Evolutionary conservation across 2,113 vertebrate genomes (phyloP).

Genomic region (Uria aalge): DNA sequence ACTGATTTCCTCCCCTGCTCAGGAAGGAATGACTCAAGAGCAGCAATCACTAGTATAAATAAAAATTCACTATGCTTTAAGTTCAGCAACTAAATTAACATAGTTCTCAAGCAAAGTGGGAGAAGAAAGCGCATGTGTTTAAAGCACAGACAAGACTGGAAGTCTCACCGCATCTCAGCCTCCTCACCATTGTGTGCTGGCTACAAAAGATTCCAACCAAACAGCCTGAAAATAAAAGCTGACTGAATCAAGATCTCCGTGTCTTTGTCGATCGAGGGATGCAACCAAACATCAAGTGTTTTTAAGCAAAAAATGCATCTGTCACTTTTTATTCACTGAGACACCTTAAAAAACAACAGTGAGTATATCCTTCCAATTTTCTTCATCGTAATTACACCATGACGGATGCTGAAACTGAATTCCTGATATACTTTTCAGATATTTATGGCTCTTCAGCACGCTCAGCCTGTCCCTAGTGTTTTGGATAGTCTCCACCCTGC

Average conservation of each 20-base stretch:
- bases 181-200: background rate
- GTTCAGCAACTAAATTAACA: background rate
- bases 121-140: background rate
- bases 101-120: background rate
- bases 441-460: slow-evolving; percentile 10
- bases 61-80: background rate
- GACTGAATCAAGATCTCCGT: background rate
- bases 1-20: background rate
- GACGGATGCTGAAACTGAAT: background rate
- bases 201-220: background rate
- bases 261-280: background rate
- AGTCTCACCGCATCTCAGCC: background rate
- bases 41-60: background rate
- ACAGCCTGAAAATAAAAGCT: background rate
- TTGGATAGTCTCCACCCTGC: background rate
- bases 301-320: background rate
- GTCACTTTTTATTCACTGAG: background rate
- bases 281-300: background rate
- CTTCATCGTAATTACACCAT: background rate
- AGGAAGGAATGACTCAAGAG: background rate
- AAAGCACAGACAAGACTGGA: background rate
- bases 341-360: background rate
- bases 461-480: background rate
- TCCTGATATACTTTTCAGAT: background rate
- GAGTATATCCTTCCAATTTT: background rate